phyloP scores from a whole-genome alignment of 2,797 vertebrate genomes.

The Microctenopoma steveboyesi region DNA sequence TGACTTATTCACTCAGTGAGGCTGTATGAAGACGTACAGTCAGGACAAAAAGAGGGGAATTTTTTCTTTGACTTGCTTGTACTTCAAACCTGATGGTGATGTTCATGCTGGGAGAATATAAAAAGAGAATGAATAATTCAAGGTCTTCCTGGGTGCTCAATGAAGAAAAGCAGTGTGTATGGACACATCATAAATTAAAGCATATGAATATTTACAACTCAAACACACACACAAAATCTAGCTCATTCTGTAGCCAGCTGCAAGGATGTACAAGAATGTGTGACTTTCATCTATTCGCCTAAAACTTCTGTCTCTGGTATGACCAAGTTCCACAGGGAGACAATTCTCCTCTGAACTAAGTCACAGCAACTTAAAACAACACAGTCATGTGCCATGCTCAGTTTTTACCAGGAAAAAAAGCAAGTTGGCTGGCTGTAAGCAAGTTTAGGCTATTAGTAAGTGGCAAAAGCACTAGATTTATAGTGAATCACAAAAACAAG shows the following conservation, averaged over 20 bases:
- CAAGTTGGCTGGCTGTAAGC: no score
- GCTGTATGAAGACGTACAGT: slow-evolving; percentile 36
- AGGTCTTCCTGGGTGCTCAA: slow-evolving; percentile 33
- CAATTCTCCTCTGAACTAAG: slow-evolving; percentile 43
- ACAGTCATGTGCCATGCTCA: slow-evolving; percentile 33
- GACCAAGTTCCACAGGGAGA: slow-evolving; percentile 32
- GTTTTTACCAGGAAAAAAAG: slow-evolving; percentile 32
- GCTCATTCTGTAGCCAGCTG: slow-evolving; percentile 21
- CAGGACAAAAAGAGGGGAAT: slow-evolving; percentile 40
- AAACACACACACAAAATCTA: slow-evolving; percentile 16
- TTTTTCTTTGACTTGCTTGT: slow-evolving; percentile 14
- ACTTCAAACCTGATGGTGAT: slow-evolving; percentile 58
- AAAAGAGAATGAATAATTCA: slow-evolving; percentile 77
- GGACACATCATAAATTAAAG: slow-evolving; percentile 38
- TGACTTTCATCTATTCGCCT: slow-evolving; percentile 24
- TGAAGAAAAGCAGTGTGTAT: slow-evolving; percentile 26
- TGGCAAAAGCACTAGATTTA: no score
- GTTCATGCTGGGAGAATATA: slow-evolving; percentile 60
- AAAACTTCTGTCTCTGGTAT: slow-evolving; percentile 26
- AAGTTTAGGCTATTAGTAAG: no score
- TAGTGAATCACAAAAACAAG: no score
- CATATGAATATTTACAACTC: slow-evolving; percentile 33
- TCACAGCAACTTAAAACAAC: slow-evolving; percentile 45
- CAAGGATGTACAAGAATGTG: slow-evolving; percentile 6
- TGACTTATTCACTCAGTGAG: slow-evolving; percentile 4